Percentiles rank a stretch among this genome's conserved stretches.
Evolutionary conservation across 2,113 vertebrate species (phyloP).

Genomic region (Crotalus viridis): DNA sequence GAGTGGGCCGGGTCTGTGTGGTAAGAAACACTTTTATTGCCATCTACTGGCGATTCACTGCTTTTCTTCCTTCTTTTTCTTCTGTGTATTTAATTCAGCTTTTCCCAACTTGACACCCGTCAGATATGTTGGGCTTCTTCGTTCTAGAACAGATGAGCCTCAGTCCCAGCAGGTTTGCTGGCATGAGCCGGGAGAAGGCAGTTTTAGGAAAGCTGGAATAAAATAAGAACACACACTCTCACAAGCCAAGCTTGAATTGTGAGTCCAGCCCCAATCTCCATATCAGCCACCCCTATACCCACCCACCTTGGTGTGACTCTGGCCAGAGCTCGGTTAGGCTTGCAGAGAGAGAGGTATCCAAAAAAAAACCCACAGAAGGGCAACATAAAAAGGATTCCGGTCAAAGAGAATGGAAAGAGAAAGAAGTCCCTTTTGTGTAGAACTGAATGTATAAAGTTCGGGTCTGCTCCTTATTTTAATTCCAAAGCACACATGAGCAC

Average conservation of each 20-base stretch:
- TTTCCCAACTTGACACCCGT: background rate
- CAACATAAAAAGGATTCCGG: background rate
- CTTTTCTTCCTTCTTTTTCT: conserved; percentile 10
- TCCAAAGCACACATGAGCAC: background rate
- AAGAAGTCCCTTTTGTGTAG: background rate
- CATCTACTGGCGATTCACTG: fast-evolving
- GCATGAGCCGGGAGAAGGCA: background rate
- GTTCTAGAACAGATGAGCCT: background rate
- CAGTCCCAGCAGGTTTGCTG: background rate
- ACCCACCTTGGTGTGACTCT: background rate
- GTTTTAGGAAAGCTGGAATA: background rate
- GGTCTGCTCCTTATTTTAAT: background rate
- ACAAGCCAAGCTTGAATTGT: background rate
- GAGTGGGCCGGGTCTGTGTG: conserved; percentile 87
- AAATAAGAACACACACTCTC: background rate
- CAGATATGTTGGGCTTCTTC: background rate
- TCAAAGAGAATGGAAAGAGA: background rate
- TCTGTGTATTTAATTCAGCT: background rate
- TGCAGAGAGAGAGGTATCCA: background rate
- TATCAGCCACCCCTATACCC: fast-evolving
- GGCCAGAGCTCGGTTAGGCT: background rate
- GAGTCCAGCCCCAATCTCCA: fast-evolving
- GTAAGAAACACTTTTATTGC: conserved; percentile 66
- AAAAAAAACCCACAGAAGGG: background rate
- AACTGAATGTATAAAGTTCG: background rate